phyloP scores from a whole-genome alignment of 2,797 vertebrate species.

The Tachyglossus aculeatus region DNA sequence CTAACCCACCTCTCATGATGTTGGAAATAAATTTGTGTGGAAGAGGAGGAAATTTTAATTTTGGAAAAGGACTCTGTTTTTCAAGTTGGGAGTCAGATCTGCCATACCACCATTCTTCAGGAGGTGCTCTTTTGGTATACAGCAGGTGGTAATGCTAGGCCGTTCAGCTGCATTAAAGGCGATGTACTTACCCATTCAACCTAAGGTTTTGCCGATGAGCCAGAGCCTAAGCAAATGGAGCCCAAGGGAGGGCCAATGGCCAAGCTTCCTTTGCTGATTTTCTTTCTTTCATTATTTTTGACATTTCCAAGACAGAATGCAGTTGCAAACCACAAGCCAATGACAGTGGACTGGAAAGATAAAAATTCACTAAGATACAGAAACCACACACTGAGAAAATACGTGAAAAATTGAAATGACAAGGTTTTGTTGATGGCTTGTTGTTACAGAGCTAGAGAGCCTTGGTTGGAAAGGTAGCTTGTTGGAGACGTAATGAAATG shows the following conservation, averaged over 20 bases:
- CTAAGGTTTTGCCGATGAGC: conserved; percentile 30
- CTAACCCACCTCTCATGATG: conserved; percentile 12
- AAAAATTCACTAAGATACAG: conserved; percentile 53
- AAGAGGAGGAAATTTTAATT: conserved; percentile 3
- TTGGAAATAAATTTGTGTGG: conserved; percentile 32
- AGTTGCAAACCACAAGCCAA: conserved; percentile 46
- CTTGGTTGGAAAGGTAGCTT: conserved; percentile 33
- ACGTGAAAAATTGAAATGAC: conserved; percentile 65
- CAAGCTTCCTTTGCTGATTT: conserved; percentile 54
- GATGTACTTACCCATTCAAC: conserved; percentile 19
- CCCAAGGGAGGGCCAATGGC: conserved; percentile 14
- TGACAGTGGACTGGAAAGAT: conserved; percentile 48
- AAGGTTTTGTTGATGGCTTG: conserved; percentile 50
- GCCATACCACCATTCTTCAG: conserved; percentile 7
- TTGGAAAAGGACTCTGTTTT: not conserved
- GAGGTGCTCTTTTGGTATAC: not conserved
- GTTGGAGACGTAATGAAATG: conserved; percentile 35
- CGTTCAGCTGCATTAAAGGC: conserved; percentile 14
- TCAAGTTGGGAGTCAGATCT: not conserved
- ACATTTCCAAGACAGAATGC: conserved; percentile 59
- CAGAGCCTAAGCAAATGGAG: conserved; percentile 36
- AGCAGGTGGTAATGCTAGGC: conserved; percentile 1
- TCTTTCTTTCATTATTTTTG: conserved; percentile 60
- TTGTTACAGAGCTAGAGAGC: conserved; percentile 44
- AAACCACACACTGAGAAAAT: conserved; percentile 54